Evolutionary conservation across 2,797 vertebrate genomes (phyloP), one percentile per base, ranked within the genome.

Genomic region (Phrynocephalus forsythii): DNA sequence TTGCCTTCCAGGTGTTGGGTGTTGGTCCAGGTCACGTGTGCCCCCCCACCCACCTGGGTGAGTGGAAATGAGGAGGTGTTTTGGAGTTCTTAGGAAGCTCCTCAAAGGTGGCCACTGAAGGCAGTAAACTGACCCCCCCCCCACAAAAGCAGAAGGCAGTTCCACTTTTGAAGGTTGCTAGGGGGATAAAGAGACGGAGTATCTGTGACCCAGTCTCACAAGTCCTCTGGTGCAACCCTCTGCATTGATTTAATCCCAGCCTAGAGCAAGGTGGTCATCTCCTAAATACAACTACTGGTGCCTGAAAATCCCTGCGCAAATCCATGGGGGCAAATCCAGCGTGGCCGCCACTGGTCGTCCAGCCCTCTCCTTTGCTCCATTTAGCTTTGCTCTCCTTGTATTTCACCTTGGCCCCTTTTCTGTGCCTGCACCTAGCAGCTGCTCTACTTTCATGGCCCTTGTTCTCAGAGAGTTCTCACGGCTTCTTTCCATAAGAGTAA

Each of bases 51-150:
- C 30, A 30, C 56, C 30, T 11, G 6, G 11, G 67, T 28, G 2
- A 24, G 30, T 10, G 73, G 83, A 66, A n/a, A 20, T 2, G 60
- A 63, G 18, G 60, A 63, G 13, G 15, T 1, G 5, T 44, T 63
- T 50, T 6, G 11, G 38, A n/a, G 16, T 1, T 7, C n/a, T 22
- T 4, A 9, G 30, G 26, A 1, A 50, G 28, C 22, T 6, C 2
- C 22, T 6, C 2, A 5, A 44, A 56, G 52, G 52, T 13, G 3
- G 52, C 52, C 9, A 9, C 52, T 13, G 52, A 56, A 38, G 5
- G 15, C 2, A 2, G 38, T 15, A 9, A 10, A 50, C 30, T 1
- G 11, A 28, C 60, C 0, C 4, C 7, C 66, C 3, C 3, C 11
- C 3, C 67, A 52, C 10, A 11, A 20, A 30, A 28, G 10, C 52